Evolutionary conservation across 92 coral and sea anemone species (phyloP).

Genomic region (Epizoanthus stellaris): DNA sequence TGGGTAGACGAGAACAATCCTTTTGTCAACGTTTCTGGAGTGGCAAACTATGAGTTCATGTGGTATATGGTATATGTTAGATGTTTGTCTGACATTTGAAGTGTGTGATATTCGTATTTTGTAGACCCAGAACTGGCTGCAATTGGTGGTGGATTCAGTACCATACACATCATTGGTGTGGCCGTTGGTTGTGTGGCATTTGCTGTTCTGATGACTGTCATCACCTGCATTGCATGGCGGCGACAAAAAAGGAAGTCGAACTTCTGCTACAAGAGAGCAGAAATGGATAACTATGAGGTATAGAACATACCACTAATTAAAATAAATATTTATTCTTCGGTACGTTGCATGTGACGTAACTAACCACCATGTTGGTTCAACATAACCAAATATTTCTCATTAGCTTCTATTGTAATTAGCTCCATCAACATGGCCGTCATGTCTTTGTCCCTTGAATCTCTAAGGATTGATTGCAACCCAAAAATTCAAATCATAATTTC

Average conservation of each 20-base stretch:
- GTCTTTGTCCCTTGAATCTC: too few relatives aligned
- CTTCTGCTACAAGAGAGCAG: slow-evolving; percentile 74
- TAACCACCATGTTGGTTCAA: too few relatives aligned
- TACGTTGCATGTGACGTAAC: too few relatives aligned
- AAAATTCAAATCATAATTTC: too few relatives aligned
- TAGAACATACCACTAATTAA: neutral
- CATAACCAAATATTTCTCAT: too few relatives aligned
- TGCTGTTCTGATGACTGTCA: slow-evolving; percentile 52
- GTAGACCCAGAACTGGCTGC: neutral
- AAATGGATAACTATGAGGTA: slow-evolving; percentile 80
- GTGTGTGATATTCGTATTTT: neutral
- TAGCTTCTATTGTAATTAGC: too few relatives aligned
- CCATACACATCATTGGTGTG: slow-evolving; percentile 64
- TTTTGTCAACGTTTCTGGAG: too few relatives aligned
- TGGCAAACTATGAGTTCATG: too few relatives aligned
- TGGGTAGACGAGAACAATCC: too few relatives aligned
- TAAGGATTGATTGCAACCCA: too few relatives aligned
- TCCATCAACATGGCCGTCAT: too few relatives aligned
- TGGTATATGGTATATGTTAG: neutral
- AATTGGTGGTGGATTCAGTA: neutral
- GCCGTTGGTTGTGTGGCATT: slow-evolving; percentile 56
- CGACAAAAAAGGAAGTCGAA: slow-evolving; percentile 81
- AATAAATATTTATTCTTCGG: neutral
- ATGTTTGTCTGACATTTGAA: neutral
- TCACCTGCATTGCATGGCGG: slow-evolving; percentile 60